Evolutionary conservation across 2,113 vertebrate genomes (phyloP), one percentile per base, ranked within the genome.

Genomic region (Monopterus albus): DNA sequence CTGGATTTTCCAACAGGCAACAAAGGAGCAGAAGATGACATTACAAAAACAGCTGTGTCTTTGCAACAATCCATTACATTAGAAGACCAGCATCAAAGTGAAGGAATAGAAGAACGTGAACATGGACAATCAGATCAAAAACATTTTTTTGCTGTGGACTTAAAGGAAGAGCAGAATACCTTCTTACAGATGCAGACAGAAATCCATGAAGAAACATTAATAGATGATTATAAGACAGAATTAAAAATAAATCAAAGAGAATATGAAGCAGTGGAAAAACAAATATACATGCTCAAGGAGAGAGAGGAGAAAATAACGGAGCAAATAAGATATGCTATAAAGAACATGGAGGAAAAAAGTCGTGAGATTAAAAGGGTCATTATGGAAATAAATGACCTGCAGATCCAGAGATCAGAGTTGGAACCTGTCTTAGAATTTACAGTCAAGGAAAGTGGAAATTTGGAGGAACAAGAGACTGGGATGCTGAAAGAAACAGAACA

Each of bases 331-430:
- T 7, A 21, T 33, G 43, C 49, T 18, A 31, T 80, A 43, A 26
- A 79, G 8, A 57, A 72, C 71, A 51, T 90, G 8, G 53, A 81
- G 21, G 33, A 58, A 60, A 72, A 61, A 43, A 38, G 26, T 71
- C 33, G 71, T 73, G 56, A 74, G 17, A 75, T 84, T 13, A 52
- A 75, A 75, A 74, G 18, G 8, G n/a, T 88, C 5, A 47, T 87
- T 39, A 46, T 38, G 25, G 79, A 90, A 50, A 84, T 83, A 43
- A 67, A 79, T 66, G 33, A 80, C 36, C 43, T 75, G 9, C 57
- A 75, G 33, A 53, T 33, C 45, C 51, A 83, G 35, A 55, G 18
- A 33, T 29, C 51, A 50, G 59, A 78, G 6, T 8, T n/a, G 51
- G 25, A 59, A 60, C 15, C 13, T 21, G 11, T 11, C 7, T 72